Evolutionary conservation across 1,140 invertebrate genomes (phyloP).

Genomic region (Camponotus vicinus): DNA sequence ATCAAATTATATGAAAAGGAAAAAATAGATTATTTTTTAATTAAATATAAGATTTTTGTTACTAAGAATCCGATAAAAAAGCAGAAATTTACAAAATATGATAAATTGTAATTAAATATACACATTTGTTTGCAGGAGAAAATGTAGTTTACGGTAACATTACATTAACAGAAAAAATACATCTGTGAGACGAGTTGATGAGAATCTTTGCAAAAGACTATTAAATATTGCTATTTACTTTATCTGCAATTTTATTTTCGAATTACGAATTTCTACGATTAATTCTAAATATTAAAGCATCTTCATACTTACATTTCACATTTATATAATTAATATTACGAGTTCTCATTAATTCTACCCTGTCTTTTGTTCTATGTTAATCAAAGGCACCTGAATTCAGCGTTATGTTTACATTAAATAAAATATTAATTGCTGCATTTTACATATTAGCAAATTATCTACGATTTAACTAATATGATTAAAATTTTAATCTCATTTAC

Average conservation of each 20-base stretch:
- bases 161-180: conserved; percentile 56
- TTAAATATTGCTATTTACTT: conserved; percentile 53
- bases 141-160: conserved; percentile 58
- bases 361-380: conserved; percentile 61
- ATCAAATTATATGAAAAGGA: neutral
- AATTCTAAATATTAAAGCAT: conserved; percentile 70
- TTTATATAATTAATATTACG: conserved; percentile 54
- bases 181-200: conserved; percentile 40
- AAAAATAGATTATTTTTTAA: neutral
- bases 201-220: conserved; percentile 52
- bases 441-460: neutral
- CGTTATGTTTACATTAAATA: conserved; percentile 22
- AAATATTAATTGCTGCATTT: conserved; percentile 31
- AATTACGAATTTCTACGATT: conserved; percentile 26
- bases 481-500: conserved; percentile 12
- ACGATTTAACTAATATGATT: conserved; percentile 14
- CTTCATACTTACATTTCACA: conserved; percentile 74
- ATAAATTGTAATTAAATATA: conserved; percentile 14
- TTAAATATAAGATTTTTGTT: neutral
- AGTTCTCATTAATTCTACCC: conserved; percentile 40
- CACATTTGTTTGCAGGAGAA: neutral
- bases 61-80: neutral
- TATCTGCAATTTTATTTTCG: conserved; percentile 41
- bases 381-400: conserved; percentile 71
- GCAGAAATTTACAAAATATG: neutral